These are phyloP conservation scores for Drepanosiphum platanoidis DNA, from an alignment of 2,888 invertebrate genomes.

Conservation along the genomic window DNA sequence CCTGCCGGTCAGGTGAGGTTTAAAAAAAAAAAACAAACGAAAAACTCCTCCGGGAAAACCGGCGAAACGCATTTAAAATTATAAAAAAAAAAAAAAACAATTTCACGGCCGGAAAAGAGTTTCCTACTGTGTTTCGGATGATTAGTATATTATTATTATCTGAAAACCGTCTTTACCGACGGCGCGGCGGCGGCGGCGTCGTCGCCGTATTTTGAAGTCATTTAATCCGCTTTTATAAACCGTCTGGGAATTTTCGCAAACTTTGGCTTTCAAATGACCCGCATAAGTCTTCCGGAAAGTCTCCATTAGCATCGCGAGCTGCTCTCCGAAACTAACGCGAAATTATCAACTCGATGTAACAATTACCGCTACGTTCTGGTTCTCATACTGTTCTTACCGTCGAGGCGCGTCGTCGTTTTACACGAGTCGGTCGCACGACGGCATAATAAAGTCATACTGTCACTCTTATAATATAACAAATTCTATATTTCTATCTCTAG, in stretches of 20 bases:
- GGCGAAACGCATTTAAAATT: not conserved
- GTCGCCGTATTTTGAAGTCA: not conserved
- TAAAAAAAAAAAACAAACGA: too few species aligned
- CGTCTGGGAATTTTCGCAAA: constrained; percentile 10
- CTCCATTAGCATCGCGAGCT: not conserved
- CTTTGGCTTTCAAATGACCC: constrained; percentile 10
- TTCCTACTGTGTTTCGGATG: not conserved
- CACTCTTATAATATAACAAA: too few species aligned
- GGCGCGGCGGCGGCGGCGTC: not conserved
- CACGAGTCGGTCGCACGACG: too few species aligned
- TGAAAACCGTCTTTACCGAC: not conserved
- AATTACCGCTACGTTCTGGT: not conserved
- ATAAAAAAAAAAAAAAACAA: too few species aligned
- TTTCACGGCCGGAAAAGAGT: not conserved
- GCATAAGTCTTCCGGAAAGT: not conserved
- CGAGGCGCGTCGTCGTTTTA: not conserved
- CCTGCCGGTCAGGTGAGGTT: too few species aligned
- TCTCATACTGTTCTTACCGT: not conserved
- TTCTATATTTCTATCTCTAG: too few species aligned
- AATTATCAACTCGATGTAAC: not conserved
- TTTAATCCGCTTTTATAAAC: not conserved
- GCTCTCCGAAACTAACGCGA: not conserved
- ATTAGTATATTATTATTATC: too few species aligned
- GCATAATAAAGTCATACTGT: too few species aligned
- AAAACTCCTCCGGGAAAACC: not conserved